Evolutionary conservation across 2,113 vertebrate species (phyloP).

Genomic region (Ceyx margarethae): DNA sequence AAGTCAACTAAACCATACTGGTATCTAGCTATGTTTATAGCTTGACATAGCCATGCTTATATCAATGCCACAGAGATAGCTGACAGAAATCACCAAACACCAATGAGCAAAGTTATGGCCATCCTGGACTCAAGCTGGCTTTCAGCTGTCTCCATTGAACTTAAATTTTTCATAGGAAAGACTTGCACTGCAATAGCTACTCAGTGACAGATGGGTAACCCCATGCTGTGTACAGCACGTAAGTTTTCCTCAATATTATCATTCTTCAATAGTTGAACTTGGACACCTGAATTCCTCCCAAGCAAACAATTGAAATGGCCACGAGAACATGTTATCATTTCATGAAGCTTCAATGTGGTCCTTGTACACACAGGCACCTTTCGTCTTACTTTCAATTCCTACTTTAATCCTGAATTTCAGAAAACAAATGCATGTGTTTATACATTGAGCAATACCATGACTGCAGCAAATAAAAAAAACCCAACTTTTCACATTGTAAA

Average conservation of each 20-base stretch:
- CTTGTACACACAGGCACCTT: neutral
- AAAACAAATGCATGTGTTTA: neutral
- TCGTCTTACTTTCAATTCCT: neutral
- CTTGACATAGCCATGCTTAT: neutral
- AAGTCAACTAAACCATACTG: neutral
- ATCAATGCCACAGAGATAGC: neutral
- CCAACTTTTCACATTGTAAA: neutral
- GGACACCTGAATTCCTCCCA: neutral
- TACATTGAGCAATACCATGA: neutral
- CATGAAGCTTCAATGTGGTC: neutral
- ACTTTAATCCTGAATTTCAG: neutral
- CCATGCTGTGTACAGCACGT: accelerated
- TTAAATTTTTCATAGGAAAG: neutral
- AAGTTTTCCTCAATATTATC: neutral
- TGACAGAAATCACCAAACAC: neutral
- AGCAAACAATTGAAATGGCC: neutral
- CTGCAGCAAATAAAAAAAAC: neutral
- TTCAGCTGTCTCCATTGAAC: neutral
- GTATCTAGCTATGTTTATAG: neutral
- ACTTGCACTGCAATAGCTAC: neutral
- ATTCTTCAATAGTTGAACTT: neutral
- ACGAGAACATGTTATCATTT: neutral
- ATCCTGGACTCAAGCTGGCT: neutral
- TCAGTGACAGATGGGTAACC: neutral
- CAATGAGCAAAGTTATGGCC: neutral